These are phyloP conservation scores for Tethea ocularis DNA, from an alignment of 2,888 invertebrate genomes.

Conservation along the genomic window DNA sequence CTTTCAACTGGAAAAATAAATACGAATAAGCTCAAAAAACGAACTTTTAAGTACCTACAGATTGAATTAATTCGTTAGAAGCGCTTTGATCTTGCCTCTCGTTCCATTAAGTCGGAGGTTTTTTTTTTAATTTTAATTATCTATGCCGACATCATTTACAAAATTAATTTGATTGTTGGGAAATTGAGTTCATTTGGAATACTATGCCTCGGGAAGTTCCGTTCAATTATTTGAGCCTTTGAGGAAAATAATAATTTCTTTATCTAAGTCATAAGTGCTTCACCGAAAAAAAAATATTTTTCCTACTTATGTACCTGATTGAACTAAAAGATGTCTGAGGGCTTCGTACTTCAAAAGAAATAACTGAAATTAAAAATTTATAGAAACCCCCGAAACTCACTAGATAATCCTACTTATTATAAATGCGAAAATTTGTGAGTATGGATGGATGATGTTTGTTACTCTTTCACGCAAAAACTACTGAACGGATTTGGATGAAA, in stretches of 20 bases:
- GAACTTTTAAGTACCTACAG: constrained; percentile 6
- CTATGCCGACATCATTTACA: not conserved
- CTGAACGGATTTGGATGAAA: too few relatives aligned
- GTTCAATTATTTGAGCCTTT: not conserved
- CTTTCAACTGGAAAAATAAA: constrained; percentile 10
- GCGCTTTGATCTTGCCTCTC: constrained; percentile 7
- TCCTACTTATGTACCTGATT: too few relatives aligned
- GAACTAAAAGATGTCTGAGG: too few relatives aligned
- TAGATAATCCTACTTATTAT: too few relatives aligned
- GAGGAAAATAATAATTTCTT: not conserved
- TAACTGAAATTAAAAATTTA: too few relatives aligned
- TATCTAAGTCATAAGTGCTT: not conserved
- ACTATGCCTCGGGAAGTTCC: not conserved
- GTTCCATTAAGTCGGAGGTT: constrained; percentile 7
- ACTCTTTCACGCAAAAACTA: too few relatives aligned
- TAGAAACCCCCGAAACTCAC: too few relatives aligned
- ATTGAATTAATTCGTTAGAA: constrained; percentile 10
- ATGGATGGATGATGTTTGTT: too few relatives aligned
- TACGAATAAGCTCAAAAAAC: constrained; percentile 7
- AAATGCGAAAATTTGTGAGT: too few relatives aligned
- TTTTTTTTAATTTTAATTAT: constrained; percentile 6
- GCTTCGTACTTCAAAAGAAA: too few relatives aligned
- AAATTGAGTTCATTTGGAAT: not conserved
- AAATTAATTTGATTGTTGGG: constrained; percentile 4
- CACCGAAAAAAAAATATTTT: too few relatives aligned